Base-by-base conservation (phyloP, 1,140 invertebrate genomes). In the Dryas iulia region DNA sequence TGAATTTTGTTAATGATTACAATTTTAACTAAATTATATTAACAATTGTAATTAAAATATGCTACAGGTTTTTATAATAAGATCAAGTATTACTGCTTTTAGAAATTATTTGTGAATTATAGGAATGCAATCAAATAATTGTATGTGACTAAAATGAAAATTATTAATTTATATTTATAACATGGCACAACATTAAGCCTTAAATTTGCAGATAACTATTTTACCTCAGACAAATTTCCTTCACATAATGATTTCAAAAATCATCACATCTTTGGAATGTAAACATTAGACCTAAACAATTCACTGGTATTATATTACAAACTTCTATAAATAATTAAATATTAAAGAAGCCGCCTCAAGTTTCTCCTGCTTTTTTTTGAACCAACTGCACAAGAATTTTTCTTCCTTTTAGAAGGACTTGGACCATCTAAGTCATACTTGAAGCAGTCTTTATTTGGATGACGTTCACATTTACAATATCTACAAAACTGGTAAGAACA, bases 371-470 rank as follows among this genome's bases (percentile, higher is more conserved):
- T 92, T 69, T 90, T 86, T 62, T 84, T 89, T 8, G 87, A 84
- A 30, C 87, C 87, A 56, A 91, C 76, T 53, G 78, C 74, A 76
- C 62, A 76, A 31, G 75, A 62, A 56, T 78, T 82, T 66, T 88
- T 90, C 73, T 86, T 87, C 63, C 89, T 81, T 79, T 92, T 92
- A 4, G 88, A 89, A 4, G 92, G 92, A 75, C 92, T 92, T 26
- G 91, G 84, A 56, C 87, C 86, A 71, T 91, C 79, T 25, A 92
- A 73, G 62, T 87, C 87, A 71, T 86, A 90, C 61, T 78, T 81
- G 26, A 81, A 71, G 61, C 90, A 92, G 58, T 59, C 85, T 72
- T 83, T 87, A 73, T 79, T 81, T 72, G 83, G 78, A 72, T 89
- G 86, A 62, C 86, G 79, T 53, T 81, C 78, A 63, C 78, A 84